Evolutionary conservation across 2,113 vertebrate species (phyloP).

Genomic region (Chrysochloris asiatica): DNA sequence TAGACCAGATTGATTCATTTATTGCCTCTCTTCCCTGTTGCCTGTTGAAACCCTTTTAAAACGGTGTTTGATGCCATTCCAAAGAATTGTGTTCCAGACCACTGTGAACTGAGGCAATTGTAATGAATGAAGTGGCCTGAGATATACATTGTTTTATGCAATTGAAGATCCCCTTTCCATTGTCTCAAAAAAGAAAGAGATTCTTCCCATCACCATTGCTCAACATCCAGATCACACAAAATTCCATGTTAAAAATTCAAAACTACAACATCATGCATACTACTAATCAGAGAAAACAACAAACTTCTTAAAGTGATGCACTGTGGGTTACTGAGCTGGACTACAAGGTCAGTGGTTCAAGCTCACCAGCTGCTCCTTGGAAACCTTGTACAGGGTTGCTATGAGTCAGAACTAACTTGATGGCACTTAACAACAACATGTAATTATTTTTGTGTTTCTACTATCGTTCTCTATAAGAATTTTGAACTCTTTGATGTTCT

Average conservation of each 20-base stretch:
- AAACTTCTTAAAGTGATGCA: neutral
- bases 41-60: neutral
- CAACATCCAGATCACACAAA: neutral
- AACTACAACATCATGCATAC: neutral
- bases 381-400: too few relatives aligned
- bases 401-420: too few relatives aligned
- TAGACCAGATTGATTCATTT: neutral
- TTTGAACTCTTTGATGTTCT: neutral
- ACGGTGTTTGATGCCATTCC: neutral
- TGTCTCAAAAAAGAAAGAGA: neutral
- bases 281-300: neutral
- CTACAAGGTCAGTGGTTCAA: neutral
- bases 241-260: constrained; percentile 6
- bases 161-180: neutral
- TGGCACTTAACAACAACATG: too few relatives aligned
- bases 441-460: too few relatives aligned
- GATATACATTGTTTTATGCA: neutral
- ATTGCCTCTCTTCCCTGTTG: neutral
- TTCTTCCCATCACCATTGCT: neutral
- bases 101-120: neutral
- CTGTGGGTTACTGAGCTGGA: too few relatives aligned
- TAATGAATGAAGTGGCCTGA: neutral
- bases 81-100: neutral
- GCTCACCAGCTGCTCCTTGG: too few relatives aligned
- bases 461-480: neutral